Evolutionary conservation across 2,113 vertebrate genomes (phyloP), one percentile per base, ranked within the genome.

Genomic region (Orycteropus afer): DNA sequence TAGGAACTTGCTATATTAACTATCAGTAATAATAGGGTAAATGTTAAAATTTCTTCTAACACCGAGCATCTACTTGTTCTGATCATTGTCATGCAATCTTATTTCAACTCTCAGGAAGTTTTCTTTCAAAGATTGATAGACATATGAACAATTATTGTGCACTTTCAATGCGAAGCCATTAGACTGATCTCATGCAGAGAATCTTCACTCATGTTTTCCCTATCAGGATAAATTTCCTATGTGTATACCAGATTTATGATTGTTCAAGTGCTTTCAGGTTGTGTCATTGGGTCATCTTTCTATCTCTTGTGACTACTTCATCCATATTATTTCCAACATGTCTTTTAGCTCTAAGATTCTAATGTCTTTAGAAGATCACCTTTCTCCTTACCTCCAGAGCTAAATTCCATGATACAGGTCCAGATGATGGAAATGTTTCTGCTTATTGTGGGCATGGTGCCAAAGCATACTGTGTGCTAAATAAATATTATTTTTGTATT

Each of bases 41-140:
- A 93, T 84, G 57, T 76, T 89, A 93, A 95, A 63, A 83, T 65
- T 94, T 89, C 42, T 88, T 93, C n/a, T 95, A 95, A 83, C 55
- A 47, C 69, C 51, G 51, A 93, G 32, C n/a, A 82, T 73, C 59
- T 90, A 17, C 4, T 1, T 57, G 1, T 77, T 95, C 57, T 91
- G 85, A 96, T 93, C 59, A 73, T 93, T 95, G 65, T 90, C 82
- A 82, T 25, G 6, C 84, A 71, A 80, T 93, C 80, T 95, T 94
- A 85, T 90, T 95, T 94, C 59, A 71, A 47, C 37, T 94, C 59
- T 94, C 53, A 94, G 67, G 37, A 89, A 95, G 92, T 92, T 95
- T 92, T 94, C 80, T 92, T 94, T 86, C 40, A 78, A 89, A 81
- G 76, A 79, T 51, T 97, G 82, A 90, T 86, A 82, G 82, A 42